A percentile compares a stretch with the other conserved stretches of the same genome.
Conservation (phyloP, 2,113 vertebrate species). For the Poeciliopsis prolifica region DNA sequence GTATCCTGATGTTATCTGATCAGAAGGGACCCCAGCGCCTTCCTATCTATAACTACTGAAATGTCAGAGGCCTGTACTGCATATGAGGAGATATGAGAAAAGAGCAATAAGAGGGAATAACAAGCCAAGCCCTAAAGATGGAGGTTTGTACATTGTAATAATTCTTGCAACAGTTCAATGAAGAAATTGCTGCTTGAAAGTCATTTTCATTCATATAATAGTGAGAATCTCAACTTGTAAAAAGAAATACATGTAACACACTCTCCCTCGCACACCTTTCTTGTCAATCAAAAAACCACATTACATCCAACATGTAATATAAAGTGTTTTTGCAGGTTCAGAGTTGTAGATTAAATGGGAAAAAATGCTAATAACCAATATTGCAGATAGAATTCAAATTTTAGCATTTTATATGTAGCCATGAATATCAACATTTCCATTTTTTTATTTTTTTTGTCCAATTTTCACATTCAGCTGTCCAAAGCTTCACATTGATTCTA, state of each 20-base stretch:
- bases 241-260: slow-evolving; percentile 59
- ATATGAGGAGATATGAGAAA: slow-evolving; percentile 54
- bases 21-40: slow-evolving; percentile 24
- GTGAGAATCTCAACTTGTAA: slow-evolving; percentile 67
- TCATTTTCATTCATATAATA: slow-evolving; percentile 68
- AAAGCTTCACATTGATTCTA: slow-evolving; percentile 5
- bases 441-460: neutral
- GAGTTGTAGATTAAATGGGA: neutral
- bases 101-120: slow-evolving; percentile 62
- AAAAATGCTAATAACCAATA: slow-evolving; percentile 17
- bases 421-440: slow-evolving; percentile 20
- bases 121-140: slow-evolving; percentile 49
- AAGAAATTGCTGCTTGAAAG: slow-evolving; percentile 58
- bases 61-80: slow-evolving; percentile 57
- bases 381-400: slow-evolving; percentile 24
- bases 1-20: slow-evolving; percentile 59
- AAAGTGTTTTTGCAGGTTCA: neutral
- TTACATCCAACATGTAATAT: neutral
- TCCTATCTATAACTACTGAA: slow-evolving; percentile 57
- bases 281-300: slow-evolving; percentile 36
- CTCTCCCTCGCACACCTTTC: slow-evolving; percentile 30
- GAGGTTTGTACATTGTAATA: slow-evolving; percentile 70
- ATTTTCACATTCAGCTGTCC: slow-evolving; percentile 16
- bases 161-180: slow-evolving; percentile 68
- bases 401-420: slow-evolving; percentile 5